Evolutionary conservation across 1,140 invertebrate species (phyloP).

Genomic region (Trichonephila clavata): DNA sequence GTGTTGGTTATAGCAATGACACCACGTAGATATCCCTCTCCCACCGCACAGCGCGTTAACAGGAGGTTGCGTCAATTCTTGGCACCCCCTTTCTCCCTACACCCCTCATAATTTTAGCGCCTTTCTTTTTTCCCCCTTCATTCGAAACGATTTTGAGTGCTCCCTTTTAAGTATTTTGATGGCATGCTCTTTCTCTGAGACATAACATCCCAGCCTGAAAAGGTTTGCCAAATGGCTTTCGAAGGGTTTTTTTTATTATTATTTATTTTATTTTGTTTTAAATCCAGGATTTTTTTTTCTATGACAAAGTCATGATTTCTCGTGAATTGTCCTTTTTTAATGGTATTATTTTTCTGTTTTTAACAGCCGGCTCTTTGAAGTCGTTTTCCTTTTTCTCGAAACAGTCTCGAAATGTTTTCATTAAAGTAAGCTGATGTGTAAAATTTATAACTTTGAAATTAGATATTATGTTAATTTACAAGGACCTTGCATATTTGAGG

Average conservation of each 20-base stretch:
- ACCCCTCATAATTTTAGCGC: slow-evolving; percentile 69
- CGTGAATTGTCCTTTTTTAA: not conserved
- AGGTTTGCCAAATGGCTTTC: slow-evolving; percentile 58
- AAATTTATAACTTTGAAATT: no score
- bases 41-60: slow-evolving; percentile 62
- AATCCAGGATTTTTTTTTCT: slow-evolving; percentile 13
- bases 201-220: slow-evolving; percentile 63
- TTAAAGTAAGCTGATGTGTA: no score
- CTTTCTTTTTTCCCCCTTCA: slow-evolving; percentile 24
- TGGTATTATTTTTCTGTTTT: not conserved
- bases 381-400: not conserved
- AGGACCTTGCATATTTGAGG: no score
- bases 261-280: slow-evolving; percentile 35
- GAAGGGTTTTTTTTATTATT: not conserved
- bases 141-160: slow-evolving; percentile 71
- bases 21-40: slow-evolving; percentile 64
- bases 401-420: no score
- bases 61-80: slow-evolving; percentile 73
- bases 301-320: slow-evolving; percentile 20
- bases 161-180: slow-evolving; percentile 74
- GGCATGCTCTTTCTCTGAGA: slow-evolving; percentile 56
- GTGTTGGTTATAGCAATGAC: slow-evolving; percentile 74
- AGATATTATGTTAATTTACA: no score
- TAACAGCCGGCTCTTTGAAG: not conserved
- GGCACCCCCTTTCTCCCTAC: not conserved